Percentiles rank a stretch among this genome's conserved stretches.
Evolutionary conservation across 2,888 invertebrate genomes (phyloP).

Genomic region (Doris montereyensis): DNA sequence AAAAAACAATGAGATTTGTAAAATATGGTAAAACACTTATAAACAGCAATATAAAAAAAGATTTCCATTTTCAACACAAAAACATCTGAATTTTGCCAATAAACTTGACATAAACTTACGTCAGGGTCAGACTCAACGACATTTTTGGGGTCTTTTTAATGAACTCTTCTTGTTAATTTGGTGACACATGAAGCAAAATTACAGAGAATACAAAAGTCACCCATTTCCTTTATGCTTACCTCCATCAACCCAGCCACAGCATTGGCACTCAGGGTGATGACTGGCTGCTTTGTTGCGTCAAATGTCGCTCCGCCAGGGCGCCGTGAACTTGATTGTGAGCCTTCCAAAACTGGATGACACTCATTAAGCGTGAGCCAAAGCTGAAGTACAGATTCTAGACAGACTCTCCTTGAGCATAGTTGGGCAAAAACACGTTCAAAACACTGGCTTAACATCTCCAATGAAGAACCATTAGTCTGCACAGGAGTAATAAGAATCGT

Average conservation of each 20-base stretch:
- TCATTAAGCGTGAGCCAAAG: constrained; percentile 89
- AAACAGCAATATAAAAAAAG: no score
- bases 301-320: constrained; percentile 43
- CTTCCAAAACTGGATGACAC: constrained; percentile 69
- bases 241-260: constrained; percentile 80
- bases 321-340: neutral
- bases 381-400: constrained; percentile 87
- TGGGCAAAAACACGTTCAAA: constrained; percentile 81
- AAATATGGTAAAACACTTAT: no score
- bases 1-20: no score
- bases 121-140: no score
- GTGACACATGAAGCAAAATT: no score
- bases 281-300: constrained; percentile 74
- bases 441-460: constrained; percentile 80
- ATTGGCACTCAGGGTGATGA: constrained; percentile 78
- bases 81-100: no score
- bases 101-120: no score
- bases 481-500: neutral
- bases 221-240: no score
- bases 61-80: no score
- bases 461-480: constrained; percentile 48
- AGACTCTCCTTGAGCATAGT: constrained; percentile 79
- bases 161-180: no score
- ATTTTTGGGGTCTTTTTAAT: no score
- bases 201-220: no score